Evolutionary conservation across 1,140 invertebrate genomes (phyloP).

Genomic region (Drosophila carrolli): DNA sequence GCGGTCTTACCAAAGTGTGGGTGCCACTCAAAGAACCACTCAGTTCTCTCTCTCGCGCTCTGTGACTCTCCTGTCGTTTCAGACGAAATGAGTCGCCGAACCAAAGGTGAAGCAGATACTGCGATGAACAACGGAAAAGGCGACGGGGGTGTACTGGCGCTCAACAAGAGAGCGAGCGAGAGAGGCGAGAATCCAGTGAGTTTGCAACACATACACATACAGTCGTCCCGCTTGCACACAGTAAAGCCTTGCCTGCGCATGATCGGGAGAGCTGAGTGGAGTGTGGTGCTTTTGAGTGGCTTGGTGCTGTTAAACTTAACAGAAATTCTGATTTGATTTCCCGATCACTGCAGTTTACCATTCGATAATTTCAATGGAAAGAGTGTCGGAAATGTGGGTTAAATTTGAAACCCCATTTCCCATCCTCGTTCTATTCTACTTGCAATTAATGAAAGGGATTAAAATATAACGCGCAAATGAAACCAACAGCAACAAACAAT

Average conservation of each 20-base stretch:
- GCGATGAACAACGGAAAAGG: slow-evolving; percentile 7
- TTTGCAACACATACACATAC: neutral
- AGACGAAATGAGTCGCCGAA: too few species aligned
- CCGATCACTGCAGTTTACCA: slow-evolving; percentile 12
- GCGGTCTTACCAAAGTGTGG: neutral
- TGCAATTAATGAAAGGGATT: slow-evolving; percentile 51
- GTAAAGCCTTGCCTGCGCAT: neutral
- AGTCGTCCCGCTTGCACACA: slow-evolving; percentile 7
- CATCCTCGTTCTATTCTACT: neutral
- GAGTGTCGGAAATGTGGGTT: slow-evolving; percentile 1
- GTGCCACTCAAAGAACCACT: neutral
- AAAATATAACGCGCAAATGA: slow-evolving; percentile 34
- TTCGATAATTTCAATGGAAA: neutral
- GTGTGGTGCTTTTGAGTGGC: neutral
- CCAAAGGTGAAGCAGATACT: neutral
- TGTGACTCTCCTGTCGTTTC: too few species aligned
- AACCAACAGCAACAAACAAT: slow-evolving; percentile 5
- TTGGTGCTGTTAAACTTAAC: slow-evolving; percentile 3
- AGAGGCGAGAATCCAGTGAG: neutral
- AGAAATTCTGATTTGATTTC: neutral
- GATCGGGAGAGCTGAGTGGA: neutral
- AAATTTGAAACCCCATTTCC: neutral
- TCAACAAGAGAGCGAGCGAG: neutral
- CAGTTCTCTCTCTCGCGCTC: too few species aligned
- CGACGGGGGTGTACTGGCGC: slow-evolving; percentile 4